phyloP scores from a whole-genome alignment of 1,140 invertebrate genomes.

The Diorhabda carinulata region DNA sequence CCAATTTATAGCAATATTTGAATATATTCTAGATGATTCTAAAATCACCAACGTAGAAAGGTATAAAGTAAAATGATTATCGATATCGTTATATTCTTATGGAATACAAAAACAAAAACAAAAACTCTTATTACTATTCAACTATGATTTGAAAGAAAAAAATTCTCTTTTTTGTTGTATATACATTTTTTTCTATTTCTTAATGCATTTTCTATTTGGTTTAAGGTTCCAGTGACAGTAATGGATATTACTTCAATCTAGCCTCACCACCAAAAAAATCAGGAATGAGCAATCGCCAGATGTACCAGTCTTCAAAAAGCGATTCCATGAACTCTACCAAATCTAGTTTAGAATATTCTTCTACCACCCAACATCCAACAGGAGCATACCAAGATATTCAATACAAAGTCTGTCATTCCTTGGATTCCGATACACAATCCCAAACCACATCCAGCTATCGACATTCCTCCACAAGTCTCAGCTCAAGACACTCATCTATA shows the following conservation, averaged over 20 bases:
- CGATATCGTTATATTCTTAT: too few relatives aligned
- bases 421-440: conserved; percentile 42
- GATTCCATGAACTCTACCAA: conserved; percentile 37
- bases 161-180: not conserved
- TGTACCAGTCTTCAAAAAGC: conserved; percentile 38
- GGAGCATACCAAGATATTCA: conserved; percentile 41
- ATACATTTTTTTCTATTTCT: not conserved
- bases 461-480: conserved; percentile 23
- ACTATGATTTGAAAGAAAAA: not conserved
- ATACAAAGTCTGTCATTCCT: conserved; percentile 42
- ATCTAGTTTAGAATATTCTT: conserved; percentile 40
- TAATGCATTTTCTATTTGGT: not conserved
- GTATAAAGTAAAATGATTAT: too few relatives aligned
- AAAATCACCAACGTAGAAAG: too few relatives aligned
- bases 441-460: conserved; percentile 30
- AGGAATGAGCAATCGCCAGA: conserved; percentile 30
- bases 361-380: conserved; percentile 40
- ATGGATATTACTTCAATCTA: conserved; percentile 35
- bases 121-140: not conserved
- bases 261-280: conserved; percentile 35
- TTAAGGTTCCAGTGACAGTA: conserved; percentile 19
- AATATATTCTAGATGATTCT: too few relatives aligned
- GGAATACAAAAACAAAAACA: not conserved
- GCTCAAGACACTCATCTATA: conserved; percentile 40
- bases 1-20: too few relatives aligned